Base-by-base conservation (phyloP, 1,140 invertebrate species). In the silkworm (Bombyx mori) region DNA sequence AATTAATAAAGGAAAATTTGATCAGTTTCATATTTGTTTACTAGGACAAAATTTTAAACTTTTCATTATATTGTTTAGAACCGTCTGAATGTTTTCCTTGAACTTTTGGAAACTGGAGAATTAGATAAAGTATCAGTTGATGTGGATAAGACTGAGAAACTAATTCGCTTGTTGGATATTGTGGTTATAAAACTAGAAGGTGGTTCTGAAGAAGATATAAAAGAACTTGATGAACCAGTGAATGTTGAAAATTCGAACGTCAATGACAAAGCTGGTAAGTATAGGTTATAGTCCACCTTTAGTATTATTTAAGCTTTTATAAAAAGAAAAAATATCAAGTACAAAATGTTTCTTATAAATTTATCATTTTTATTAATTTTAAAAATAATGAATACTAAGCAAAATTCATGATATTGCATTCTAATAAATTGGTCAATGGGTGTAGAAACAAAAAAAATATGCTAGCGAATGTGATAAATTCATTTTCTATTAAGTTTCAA, bases 161-260 rank as follows among this genome's bases (percentile, higher is more conserved):
- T 99, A 42, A 91, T 99, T 8, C 93, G 94, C 69, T 89, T 99
- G 5, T 89, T 99, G 44, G 98, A 99, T 88, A 95, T 97, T 63
- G 97, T 97, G 46, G 98, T 99, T 2, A 98, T 99, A 61, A 96
- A 97, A 80, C 88, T 99, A 10, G 98, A 99, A 90, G 98, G 97
- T 50, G 98, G 98, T 4, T 94, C 93, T n/a, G 98, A 99, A 63
- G 93, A 96, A 71, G 98, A 99, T 88, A 87, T 99, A 3, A 94
- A 93, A 68, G 89, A 94, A 10, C 88, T 99, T 5, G 95, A 98
- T 70, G 89, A 92, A 57, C 91, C 54, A 57, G 62, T 58, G 53
- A 75, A 72, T 12, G 67, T 69, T 35, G 83, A 82, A 65, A 69
- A 55, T 54, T 47, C 54, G 8, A 63, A 45, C 48, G 63, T 65